Base-by-base conservation (phyloP, 2,888 invertebrate species). In the Corythucha ciliata region DNA sequence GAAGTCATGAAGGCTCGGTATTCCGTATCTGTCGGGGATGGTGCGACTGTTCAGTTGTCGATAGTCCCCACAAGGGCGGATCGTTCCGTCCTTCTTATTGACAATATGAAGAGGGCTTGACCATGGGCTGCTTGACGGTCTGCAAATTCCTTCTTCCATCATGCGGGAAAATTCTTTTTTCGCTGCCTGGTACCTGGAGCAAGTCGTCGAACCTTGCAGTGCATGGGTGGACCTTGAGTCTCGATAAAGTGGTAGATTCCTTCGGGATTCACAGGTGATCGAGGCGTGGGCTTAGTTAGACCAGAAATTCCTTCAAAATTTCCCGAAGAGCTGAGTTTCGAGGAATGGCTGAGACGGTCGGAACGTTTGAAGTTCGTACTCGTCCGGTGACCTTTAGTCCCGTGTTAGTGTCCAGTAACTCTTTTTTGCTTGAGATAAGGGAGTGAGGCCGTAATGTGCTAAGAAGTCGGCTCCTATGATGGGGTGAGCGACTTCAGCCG, bases 41-140 rank as follows among this genome's bases (percentile, higher is more conserved):
- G 64, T 65, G 1, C 37, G 25, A 0, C 53, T 36, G 45, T 65
- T 65, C 0, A 65, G 55, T 2, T 33, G n/a, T 0, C 65, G 36
- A 36, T 62, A 63, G 32, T 66, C 62, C 0, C 61, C 63, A 37
- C 65, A 64, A 1, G 59, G 59, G 2, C 63, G 32, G 60, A 60
- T 60, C 1, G 56, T 37, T 10, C 59, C 60, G 4, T 53, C 36
- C 33, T 54, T 52, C 52, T 63, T 64, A 8, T 53, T 56, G 4
- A 56, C 58, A 33, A 63, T 27, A 27, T 60, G 61, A 0, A 63
- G 55, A 18, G 61, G 61, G 20, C 55, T 58, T 12, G 60, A 51
- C 63, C 60, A 64, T 0, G 58, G 55, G 16, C 60, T 59, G 3
- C 49, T 53, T 1, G 62, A 64, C 1, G 57, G 61, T 4, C 58